Conservation (phyloP, 2,797 vertebrate species). For the Pipistrellus pygmaeus region DNA sequence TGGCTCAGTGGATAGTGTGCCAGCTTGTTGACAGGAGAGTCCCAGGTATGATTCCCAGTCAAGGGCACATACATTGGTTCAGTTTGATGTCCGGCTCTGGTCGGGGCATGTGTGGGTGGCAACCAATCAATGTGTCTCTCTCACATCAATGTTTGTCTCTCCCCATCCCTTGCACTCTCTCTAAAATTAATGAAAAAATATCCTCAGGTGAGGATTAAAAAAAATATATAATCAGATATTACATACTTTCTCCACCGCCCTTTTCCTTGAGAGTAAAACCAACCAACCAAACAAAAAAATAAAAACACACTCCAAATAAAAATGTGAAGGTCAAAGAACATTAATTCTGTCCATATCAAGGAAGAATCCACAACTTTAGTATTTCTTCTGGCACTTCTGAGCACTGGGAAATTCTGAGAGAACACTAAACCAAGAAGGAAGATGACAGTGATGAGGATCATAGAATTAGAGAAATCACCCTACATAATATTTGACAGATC, state of each 20-base stretch:
- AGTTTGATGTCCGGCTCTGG: too few relatives aligned
- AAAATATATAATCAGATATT: background rate
- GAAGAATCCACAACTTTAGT: background rate
- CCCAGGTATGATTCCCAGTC: too few relatives aligned
- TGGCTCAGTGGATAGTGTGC: too few relatives aligned
- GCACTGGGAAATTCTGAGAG: background rate
- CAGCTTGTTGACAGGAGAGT: too few relatives aligned
- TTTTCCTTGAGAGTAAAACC: background rate
- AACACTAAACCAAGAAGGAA: slow-evolving; percentile 3
- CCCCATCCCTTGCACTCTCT: too few relatives aligned
- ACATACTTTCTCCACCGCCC: background rate
- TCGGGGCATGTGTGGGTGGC: too few relatives aligned
- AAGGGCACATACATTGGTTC: too few relatives aligned
- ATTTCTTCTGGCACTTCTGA: slow-evolving; percentile 40
- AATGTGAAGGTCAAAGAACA: slow-evolving; percentile 2
- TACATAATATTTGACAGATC: slow-evolving; percentile 17
- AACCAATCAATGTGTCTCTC: too few relatives aligned
- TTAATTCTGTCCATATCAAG: background rate
- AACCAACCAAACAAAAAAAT: background rate
- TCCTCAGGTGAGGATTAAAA: too few relatives aligned
- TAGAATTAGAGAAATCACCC: background rate
- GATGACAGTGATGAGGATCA: background rate
- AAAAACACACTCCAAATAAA: background rate
- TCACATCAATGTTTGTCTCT: too few relatives aligned
- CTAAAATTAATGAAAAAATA: too few relatives aligned